Evolutionary conservation across 2,888 invertebrate species (phyloP).

Genomic region (Junonia oenone): DNA sequence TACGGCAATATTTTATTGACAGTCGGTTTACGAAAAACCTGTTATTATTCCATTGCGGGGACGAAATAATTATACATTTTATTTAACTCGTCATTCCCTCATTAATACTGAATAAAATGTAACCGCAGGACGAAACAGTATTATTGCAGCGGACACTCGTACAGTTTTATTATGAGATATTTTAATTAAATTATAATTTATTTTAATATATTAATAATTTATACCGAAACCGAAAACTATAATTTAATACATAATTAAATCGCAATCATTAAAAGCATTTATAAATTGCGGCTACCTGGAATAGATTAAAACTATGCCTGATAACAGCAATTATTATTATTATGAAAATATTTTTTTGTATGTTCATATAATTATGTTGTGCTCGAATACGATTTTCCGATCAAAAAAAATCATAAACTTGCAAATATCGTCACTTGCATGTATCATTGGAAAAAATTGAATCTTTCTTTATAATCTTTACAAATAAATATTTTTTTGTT

Average conservation of each 20-base stretch:
- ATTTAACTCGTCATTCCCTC: background rate
- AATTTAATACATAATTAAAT: background rate
- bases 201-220: constrained; percentile 4
- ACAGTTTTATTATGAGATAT: constrained; percentile 6
- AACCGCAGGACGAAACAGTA: constrained; percentile 7
- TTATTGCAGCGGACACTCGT: constrained; percentile 1
- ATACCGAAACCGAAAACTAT: no score
- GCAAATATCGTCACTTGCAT: no score
- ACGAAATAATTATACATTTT: background rate
- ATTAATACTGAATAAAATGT: constrained; percentile 1
- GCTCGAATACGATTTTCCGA: no score
- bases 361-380: no score
- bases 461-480: no score
- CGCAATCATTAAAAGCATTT: background rate
- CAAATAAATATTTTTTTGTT: no score
- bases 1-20: background rate
- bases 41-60: background rate
- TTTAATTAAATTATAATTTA: constrained; percentile 14
- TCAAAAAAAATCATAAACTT: no score
- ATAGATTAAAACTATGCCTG: no score
- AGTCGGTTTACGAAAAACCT: background rate
- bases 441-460: no score
- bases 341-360: no score
- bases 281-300: background rate
- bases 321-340: no score